Conservation (phyloP, 35 echinoderm and acorn worm species). For the Ophioderma brevispina region DNA sequence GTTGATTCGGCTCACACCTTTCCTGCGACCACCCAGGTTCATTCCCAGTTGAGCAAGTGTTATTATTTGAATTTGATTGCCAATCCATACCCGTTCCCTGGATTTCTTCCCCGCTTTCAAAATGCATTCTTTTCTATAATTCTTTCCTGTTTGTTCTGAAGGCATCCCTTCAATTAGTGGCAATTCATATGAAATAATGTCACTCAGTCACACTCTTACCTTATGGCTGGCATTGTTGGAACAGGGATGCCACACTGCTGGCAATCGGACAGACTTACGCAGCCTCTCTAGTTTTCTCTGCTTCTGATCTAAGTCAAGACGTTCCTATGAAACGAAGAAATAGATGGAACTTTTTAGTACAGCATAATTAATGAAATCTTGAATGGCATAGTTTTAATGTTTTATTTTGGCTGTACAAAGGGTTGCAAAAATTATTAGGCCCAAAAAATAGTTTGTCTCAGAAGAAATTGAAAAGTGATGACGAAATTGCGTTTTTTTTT, state of each 20-base stretch:
- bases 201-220: no score
- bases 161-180: no score
- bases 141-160: no score
- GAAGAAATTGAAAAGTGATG: background rate
- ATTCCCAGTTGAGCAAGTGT: no score
- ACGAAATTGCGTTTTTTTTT: background rate
- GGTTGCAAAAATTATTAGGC: background rate
- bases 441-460: background rate
- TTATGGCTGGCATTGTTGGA: no score
- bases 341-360: background rate
- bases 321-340: conserved; percentile 49
- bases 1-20: no score
- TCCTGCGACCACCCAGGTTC: no score
- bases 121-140: no score
- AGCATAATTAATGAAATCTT: background rate
- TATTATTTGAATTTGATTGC: no score
- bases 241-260: conserved; percentile 45
- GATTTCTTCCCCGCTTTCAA: no score
- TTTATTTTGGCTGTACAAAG: background rate
- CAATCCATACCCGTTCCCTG: no score
- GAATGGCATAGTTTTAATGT: background rate
- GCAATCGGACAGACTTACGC: conserved; percentile 49
- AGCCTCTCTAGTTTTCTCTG: conserved; percentile 53
- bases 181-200: no score
- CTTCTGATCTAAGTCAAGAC: conserved; percentile 76